phyloP scores from a whole-genome alignment of 2,888 invertebrate species.

The Artemia sinica region DNA sequence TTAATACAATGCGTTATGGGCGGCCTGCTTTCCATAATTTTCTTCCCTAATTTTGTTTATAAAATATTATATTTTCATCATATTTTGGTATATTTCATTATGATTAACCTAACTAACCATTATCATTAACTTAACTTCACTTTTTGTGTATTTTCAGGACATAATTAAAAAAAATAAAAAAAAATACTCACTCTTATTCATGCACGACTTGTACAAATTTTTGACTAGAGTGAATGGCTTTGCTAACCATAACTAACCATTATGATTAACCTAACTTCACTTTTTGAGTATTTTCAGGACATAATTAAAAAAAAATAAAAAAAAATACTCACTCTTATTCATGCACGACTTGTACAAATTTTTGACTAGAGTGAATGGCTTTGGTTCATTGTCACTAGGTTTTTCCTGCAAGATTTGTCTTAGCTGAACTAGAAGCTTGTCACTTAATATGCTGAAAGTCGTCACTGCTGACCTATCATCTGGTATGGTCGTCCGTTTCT shows the following conservation, averaged over 20 bases:
- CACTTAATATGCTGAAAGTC: conserved; percentile 49
- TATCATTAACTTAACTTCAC: no score
- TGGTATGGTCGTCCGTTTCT: conserved; percentile 51
- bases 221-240: conserved; percentile 58
- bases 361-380: conserved; percentile 57
- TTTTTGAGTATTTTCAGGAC: no score
- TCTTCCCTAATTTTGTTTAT: no score
- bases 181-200: conserved; percentile 57
- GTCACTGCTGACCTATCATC: conserved; percentile 64
- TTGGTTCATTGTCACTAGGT: conserved; percentile 40
- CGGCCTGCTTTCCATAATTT: no score
- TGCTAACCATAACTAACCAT: no score
- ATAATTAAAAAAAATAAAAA: background rate
- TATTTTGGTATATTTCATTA: no score
- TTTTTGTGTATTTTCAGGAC: no score
- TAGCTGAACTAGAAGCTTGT: conserved; percentile 54
- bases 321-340: conserved; percentile 53
- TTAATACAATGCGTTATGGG: no score
- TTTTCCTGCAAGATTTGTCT: conserved; percentile 50
- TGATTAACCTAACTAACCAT: no score
- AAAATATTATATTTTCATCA: no score
- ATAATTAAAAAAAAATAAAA: background rate
- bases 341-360: conserved; percentile 69
- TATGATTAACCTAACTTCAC: no score
- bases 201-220: conserved; percentile 64